Base-by-base conservation (phyloP, 2,888 invertebrate genomes). In the Mactromeris polynyma region DNA sequence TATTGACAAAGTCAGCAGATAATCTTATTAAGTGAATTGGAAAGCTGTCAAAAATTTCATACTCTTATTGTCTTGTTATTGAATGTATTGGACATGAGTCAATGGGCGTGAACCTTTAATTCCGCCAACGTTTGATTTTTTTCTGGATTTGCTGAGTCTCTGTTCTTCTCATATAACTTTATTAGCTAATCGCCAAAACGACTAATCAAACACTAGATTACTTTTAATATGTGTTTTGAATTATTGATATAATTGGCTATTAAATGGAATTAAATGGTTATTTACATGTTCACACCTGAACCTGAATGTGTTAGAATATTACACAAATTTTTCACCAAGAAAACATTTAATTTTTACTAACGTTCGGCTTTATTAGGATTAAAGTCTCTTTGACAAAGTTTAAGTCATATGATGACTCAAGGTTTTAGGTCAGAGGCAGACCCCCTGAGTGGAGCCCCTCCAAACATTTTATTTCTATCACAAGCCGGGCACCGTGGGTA, bases 31-130 rank as follows among this genome's bases (percentile, higher is more conserved):
- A 19, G 54, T 4, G n/a, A 36, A 9, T 84, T 84, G 84, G 84
- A 81, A 69, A 69, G 14, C 46, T 81, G 81, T 86, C 81, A 86
- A 82, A 81, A 51, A 73, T 42, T 69, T 81, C 73, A 81, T 86
- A 36, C 73, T 42, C 31, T 17, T 19, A 86, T 86, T 86, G 86
- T 80, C 40, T 78, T 78, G 54, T 21, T 84, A 84, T 78, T 84
- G 84, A 84, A 84, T 54, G 31, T 77, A 38, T 84, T 54, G 31
- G 73, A 73, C 73, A 17, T 73, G 33, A 64, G 79, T 58, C 80
- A 81, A 31, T 64, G 69, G 36, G 81, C 69, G 73, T 86, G 54
- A 86, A 73, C 19, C 51, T 77, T 81, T 77, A 82, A 86, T 77
- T 40, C 81, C 42, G 26, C 36, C 38, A 38, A 54, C 17, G 26